phyloP scores from a whole-genome alignment of 2,888 invertebrate species.

The Idaea aversata region DNA sequence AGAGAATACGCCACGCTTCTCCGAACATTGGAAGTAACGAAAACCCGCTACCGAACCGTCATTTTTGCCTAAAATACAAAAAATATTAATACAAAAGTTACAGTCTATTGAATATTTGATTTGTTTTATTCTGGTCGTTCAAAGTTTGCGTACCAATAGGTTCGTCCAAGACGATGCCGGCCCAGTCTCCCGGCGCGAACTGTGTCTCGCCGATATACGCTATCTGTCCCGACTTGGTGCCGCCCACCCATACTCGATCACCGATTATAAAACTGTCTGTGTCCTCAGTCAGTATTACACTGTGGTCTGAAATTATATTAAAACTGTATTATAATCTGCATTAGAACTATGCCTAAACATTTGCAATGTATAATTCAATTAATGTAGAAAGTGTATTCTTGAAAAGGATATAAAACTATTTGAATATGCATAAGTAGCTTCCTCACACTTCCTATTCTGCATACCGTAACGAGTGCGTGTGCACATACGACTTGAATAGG shows the following conservation, averaged over 20 bases:
- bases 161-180: conserved; percentile 97
- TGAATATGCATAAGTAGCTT: conserved; percentile 52
- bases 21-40: conserved; percentile 96
- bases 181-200: conserved; percentile 99
- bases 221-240: conserved; percentile 94
- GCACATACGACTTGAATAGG: conserved; percentile 57
- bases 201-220: conserved; percentile 97
- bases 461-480: conserved; percentile 50
- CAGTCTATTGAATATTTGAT: conserved; percentile 8
- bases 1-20: conserved; percentile 96
- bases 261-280: conserved; percentile 98
- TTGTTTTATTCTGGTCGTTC: conserved; percentile 8
- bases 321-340: conserved; percentile 10
- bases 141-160: conserved; percentile 86
- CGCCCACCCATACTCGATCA: conserved; percentile 96
- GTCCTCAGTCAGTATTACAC: conserved; percentile 90
- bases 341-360: background rate
- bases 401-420: conserved; percentile 42
- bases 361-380: conserved; percentile 19
- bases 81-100: conserved; percentile 4
- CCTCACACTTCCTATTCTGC: conserved; percentile 52
- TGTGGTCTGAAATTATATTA: conserved; percentile 84
- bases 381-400: conserved; percentile 37
- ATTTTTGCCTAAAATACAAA: conserved; percentile 89
- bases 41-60: conserved; percentile 96